Percentiles rank a stretch among this genome's conserved stretches.
phyloP scores from a whole-genome alignment of 2,888 invertebrate species.

The Gastrophysa polygoni region DNA sequence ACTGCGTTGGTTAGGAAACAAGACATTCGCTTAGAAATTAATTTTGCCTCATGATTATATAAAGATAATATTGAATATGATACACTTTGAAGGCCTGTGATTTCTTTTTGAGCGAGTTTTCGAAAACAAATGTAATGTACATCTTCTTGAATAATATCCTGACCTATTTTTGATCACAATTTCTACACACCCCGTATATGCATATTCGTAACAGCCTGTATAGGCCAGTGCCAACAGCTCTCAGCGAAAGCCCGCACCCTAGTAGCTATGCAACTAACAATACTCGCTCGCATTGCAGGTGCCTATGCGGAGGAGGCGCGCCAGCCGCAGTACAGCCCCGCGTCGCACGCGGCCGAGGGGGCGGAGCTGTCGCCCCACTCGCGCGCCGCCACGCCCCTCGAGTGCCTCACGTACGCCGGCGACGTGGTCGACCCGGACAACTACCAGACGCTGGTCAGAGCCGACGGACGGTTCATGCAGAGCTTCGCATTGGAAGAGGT shows the following conservation, averaged over 20 bases:
- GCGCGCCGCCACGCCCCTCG: conserved; percentile 51
- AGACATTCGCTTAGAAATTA: no score
- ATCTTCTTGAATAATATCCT: no score
- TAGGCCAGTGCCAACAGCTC: background rate
- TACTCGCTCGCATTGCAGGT: conserved; percentile 38
- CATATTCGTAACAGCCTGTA: no score
- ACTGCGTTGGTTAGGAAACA: no score
- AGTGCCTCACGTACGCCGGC: conserved; percentile 48
- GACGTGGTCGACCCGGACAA: conserved; percentile 48
- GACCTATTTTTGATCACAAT: no score
- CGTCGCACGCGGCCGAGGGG: conserved; percentile 52
- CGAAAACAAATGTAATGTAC: no score
- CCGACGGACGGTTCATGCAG: conserved; percentile 47
- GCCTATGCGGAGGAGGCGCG: conserved; percentile 41
- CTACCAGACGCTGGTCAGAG: conserved; percentile 48
- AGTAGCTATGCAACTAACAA: conserved; percentile 34
- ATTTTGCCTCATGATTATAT: no score
- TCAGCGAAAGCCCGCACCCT: background rate
- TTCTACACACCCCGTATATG: no score
- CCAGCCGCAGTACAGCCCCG: conserved; percentile 53
- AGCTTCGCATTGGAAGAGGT: conserved; percentile 50
- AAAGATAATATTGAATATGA: no score
- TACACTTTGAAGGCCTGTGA: no score
- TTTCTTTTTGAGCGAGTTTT: no score
- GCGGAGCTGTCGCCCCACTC: conserved; percentile 56